A percentile compares a stretch with the other conserved stretches of the same genome.
These are phyloP conservation scores for Athene noctua DNA, from an alignment of 2,113 vertebrate species.

Conservation along the genomic window DNA sequence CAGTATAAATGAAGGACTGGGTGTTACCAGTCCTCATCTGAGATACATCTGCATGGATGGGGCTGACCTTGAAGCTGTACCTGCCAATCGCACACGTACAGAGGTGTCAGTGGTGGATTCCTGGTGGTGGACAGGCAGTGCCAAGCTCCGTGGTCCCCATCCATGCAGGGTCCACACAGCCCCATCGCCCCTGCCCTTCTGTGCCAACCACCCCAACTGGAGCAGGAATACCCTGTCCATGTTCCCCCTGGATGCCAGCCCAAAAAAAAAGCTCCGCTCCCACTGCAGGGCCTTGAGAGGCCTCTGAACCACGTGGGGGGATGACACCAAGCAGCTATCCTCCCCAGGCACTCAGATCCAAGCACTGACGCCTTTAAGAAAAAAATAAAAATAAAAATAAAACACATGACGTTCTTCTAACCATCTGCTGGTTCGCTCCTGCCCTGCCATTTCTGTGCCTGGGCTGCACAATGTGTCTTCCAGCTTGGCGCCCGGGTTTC, in stretches of 20 bases:
- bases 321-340: neutral
- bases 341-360: neutral
- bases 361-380: neutral
- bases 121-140: neutral
- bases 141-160: neutral
- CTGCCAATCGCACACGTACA: neutral
- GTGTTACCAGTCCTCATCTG: neutral
- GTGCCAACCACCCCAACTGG: neutral
- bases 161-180: neutral
- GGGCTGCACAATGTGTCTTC: fast-evolving
- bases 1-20: neutral
- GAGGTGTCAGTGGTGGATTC: neutral
- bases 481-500: neutral
- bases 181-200: neutral
- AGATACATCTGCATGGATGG: neutral
- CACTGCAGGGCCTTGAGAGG: fast-evolving
- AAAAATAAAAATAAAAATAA: neutral
- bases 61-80: neutral
- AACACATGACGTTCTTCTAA: neutral
- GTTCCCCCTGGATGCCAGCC: fast-evolving
- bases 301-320: fast-evolving
- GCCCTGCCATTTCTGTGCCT: neutral
- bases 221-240: neutral
- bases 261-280: neutral
- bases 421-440: neutral